Base-by-base conservation (phyloP, 1,140 invertebrate genomes). In the Drosophila lini region DNA sequence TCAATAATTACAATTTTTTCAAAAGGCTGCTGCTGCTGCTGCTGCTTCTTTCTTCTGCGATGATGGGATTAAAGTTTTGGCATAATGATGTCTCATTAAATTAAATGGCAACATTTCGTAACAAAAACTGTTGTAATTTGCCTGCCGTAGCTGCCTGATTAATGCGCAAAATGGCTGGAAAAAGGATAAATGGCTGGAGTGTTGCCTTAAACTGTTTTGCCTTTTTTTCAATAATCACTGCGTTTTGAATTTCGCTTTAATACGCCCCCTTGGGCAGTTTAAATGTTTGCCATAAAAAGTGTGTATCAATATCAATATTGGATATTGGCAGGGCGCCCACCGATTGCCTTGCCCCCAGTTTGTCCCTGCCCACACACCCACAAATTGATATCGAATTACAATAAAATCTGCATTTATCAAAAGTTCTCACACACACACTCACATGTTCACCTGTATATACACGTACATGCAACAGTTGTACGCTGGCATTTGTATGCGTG, bases 71-170 rank as follows among this genome's bases (percentile, higher is more conserved):
- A 78, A 78, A 78, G 76, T 78, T 71, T 71, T 64, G 74, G 65
- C 74, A 78, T 78, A 78, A 78, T 78, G 76, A 78, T 64, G 74
- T 59, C 74, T 71, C 74, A 78, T 78, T 78, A 69, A 78, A 78
- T 59, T 78, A 78, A 78, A 78, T 78, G 65, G 74, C 74, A 58
- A 42, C 74, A 78, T 59, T 78, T 78, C 16, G 31, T 22, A 68
- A 68, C 45, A 53, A 76, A 53, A 60, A 59, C 74, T 76, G 62
- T 69, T 62, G 55, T 70, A 74, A 74, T 74, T 74, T 74, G 70
- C 44, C 67, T 28, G 67, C 19, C 55, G 55, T 70, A 58, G 55
- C 40, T 60, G 38, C 10, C 68, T 73, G 70, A 74, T 74, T 74
- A 52, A 74, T 73, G 70, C 16, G 40, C 52, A 25, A 59, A 50